Conservation (phyloP, 2,888 invertebrate species). For the Hymenopus coronatus region DNA sequence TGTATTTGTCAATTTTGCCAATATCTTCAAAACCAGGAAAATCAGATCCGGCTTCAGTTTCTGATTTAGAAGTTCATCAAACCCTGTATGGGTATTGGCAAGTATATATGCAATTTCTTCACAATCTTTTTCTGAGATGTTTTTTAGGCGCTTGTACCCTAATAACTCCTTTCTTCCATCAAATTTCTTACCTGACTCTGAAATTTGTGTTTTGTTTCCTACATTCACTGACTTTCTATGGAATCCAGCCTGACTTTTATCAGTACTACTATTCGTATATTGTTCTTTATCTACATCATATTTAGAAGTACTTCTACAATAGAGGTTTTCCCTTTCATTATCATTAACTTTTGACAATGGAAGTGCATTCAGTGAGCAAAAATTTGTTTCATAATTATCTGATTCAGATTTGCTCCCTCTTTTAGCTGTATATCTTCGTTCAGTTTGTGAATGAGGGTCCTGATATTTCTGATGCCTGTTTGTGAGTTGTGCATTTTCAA, state of each 20-base stretch:
- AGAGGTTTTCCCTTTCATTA: no score
- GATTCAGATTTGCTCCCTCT: not conserved
- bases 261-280: no score
- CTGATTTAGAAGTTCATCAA: slow-evolving; percentile 51
- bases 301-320: no score
- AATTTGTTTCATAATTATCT: not conserved
- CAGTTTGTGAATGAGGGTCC: not conserved
- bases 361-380: no score
- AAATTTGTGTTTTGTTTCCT: not conserved
- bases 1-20: slow-evolving; percentile 47
- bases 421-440: not conserved
- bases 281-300: no score
- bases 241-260: no score
- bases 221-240: not conserved
- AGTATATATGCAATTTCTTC: slow-evolving; percentile 48
- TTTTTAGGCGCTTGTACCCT: not conserved
- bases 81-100: slow-evolving; percentile 47
- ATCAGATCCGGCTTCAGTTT: slow-evolving; percentile 52
- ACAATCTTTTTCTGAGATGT: not conserved
- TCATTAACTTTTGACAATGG: no score
- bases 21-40: slow-evolving; percentile 50
- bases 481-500: not conserved
- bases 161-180: not conserved
- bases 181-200: not conserved
- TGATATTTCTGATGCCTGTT: not conserved